Base-by-base conservation (phyloP, 2,797 vertebrate genomes). In the Acanthurus tractus region DNA sequence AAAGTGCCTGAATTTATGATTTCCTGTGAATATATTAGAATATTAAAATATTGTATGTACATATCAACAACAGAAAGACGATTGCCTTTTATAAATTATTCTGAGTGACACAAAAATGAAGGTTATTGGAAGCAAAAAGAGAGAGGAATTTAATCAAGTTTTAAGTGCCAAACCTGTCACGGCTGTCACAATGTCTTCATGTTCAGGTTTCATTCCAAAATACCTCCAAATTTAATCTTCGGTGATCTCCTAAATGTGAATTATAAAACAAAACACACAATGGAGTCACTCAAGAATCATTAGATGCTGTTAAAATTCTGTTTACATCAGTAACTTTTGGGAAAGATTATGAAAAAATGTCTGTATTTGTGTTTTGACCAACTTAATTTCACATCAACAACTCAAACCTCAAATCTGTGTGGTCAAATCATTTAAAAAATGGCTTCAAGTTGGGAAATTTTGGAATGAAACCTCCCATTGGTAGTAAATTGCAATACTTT, bases 1-100 rank as follows among this genome's bases (percentile, higher is more conserved):
- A 84, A 93, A 92, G 93, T 95, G 93, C 94, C 95, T 94, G 91
- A 93, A 89, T 93, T 86, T 94, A 86, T 76, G 85, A 95, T 92
- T 94, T 94, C 94, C 94, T 95, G 94, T 96, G 94, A 95, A 96
- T 95, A 95, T 96, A 93, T 94, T 95, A 94, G 89, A 93, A 87
- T 91, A 92, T 92, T 86, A 87, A 96, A 93, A 87, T 95, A 95
- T 94, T 94, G 86, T 95, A 94, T 95, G 92, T 96, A 95, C 91
- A 94, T 95, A 95, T 94, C 89, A 92, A 56, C 76, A 70, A 62
- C 84, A 89, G 84, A 92, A 91, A 93, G 83, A 93, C 84, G 63
- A 84, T 93, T 93, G 88, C 89, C 81, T 95, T 95, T 89, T 93
- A 94, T 95, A 95, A 96, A 94, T 95, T 95, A 95, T 95, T 95